These are phyloP conservation scores for Pedionomus torquatus DNA, from an alignment of 2,113 vertebrate genomes.

Conservation along the genomic window DNA sequence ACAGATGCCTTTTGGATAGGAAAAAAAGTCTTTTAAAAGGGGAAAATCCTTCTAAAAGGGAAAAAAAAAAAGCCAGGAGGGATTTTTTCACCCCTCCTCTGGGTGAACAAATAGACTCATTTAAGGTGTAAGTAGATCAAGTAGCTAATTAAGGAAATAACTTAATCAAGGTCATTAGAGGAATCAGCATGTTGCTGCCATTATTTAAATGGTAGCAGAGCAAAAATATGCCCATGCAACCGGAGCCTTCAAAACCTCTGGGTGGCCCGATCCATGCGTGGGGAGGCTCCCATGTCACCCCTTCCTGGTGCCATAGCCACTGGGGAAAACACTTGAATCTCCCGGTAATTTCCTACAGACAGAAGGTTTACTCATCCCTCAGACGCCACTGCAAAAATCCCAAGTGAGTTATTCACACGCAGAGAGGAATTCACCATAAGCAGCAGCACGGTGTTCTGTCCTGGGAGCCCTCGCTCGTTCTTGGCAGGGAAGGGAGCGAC, in stretches of 20 bases:
- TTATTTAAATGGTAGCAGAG: slow-evolving; percentile 31
- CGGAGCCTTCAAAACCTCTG: not conserved
- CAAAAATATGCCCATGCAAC: not conserved
- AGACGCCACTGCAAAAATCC: slow-evolving; percentile 32
- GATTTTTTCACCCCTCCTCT: not conserved
- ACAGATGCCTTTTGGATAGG: not conserved
- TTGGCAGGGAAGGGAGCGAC: not conserved
- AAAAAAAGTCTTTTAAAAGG: not conserved
- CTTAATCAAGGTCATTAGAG: slow-evolving; percentile 56
- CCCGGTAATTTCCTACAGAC: slow-evolving; percentile 70
- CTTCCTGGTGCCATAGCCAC: not conserved
- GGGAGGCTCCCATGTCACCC: not conserved
- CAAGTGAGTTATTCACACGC: slow-evolving; percentile 51
- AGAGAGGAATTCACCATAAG: slow-evolving; percentile 16
- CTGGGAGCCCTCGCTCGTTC: not conserved
- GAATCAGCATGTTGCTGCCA: slow-evolving; percentile 41
- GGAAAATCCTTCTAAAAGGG: not conserved
- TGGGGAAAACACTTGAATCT: slow-evolving; percentile 69
- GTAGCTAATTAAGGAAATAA: slow-evolving; percentile 57
- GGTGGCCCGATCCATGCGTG: not conserved
- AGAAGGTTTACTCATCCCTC: slow-evolving; percentile 75
- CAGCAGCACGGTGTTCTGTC: slow-evolving; percentile 20
- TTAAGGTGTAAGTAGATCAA: slow-evolving; percentile 49
- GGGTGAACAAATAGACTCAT: not conserved
- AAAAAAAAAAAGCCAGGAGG: not conserved